These are phyloP conservation scores for Toxotes chatareus DNA, from an alignment of 2,113 vertebrate genomes.

Conservation along the genomic window DNA sequence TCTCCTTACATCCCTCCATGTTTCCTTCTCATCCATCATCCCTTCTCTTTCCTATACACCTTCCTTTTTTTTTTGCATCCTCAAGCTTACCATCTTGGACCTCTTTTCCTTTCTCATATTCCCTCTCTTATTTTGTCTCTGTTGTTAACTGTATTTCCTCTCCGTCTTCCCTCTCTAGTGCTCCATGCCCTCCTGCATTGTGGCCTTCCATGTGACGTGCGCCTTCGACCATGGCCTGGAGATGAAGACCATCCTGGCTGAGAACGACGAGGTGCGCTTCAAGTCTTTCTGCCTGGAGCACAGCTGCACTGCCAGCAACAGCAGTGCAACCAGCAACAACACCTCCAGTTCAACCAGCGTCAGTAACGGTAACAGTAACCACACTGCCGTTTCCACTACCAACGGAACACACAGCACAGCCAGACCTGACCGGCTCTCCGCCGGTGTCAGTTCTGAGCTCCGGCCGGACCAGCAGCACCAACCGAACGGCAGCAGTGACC, in stretches of 20 bases:
- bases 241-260: constrained; percentile 95
- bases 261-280: constrained; percentile 98
- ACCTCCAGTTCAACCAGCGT: constrained; percentile 21
- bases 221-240: constrained; percentile 96
- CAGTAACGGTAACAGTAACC: constrained; percentile 58
- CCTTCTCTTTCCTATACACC: background rate
- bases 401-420: constrained; percentile 31
- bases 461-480: constrained; percentile 71
- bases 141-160: background rate
- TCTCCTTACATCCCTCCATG: background rate
- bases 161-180: constrained; percentile 84
- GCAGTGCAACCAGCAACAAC: constrained; percentile 19
- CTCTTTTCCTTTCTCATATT: background rate
- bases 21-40: constrained; percentile 1
- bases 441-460: background rate
- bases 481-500: constrained; percentile 32
- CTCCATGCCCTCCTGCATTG: constrained; percentile 95
- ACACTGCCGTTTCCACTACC: constrained; percentile 20
- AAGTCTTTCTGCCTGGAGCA: constrained; percentile 98
- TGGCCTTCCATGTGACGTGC: constrained; percentile 98
- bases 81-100: background rate
- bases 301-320: constrained; percentile 83
- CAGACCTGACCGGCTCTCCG: constrained; percentile 38
- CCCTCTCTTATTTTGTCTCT: background rate
- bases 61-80: background rate